These are phyloP conservation scores for Willisornis vidua DNA, from an alignment of 2,113 vertebrate genomes.

Conservation along the genomic window DNA sequence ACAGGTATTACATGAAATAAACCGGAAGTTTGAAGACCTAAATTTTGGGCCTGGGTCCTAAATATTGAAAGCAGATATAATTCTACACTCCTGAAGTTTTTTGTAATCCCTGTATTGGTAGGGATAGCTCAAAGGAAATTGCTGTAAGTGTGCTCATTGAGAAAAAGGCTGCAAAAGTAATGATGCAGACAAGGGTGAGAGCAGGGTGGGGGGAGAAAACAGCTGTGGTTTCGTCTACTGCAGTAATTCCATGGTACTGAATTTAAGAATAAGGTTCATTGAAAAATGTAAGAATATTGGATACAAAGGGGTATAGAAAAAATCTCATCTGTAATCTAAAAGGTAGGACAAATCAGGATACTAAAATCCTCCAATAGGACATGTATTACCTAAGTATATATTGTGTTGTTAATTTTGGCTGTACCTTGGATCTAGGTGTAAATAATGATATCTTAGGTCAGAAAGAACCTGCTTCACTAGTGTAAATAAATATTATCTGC, in stretches of 20 bases:
- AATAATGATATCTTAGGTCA: not conserved
- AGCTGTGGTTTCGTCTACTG: not conserved
- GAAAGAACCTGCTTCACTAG: not conserved
- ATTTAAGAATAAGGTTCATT: not conserved
- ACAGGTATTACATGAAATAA: not conserved
- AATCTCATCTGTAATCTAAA: not conserved
- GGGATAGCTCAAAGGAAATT: not conserved
- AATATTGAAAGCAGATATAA: not conserved
- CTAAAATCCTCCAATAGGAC: not conserved
- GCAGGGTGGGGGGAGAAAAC: accelerated
- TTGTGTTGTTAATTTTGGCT: not conserved
- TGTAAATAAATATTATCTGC: not conserved
- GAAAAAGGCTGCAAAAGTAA: not conserved
- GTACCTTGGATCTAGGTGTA: not conserved
- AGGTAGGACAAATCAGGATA: not conserved
- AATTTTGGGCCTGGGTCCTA: not conserved
- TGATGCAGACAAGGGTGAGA: not conserved
- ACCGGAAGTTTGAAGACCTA: not conserved
- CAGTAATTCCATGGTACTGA: not conserved
- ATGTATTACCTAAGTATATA: not conserved
- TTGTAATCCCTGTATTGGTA: not conserved
- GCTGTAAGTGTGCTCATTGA: not conserved
- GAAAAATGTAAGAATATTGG: not conserved
- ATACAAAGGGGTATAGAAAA: not conserved
- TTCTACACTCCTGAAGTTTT: not conserved